Conservation (phyloP, 2,888 invertebrate species). For the Scaptomyza tumidula region DNA sequence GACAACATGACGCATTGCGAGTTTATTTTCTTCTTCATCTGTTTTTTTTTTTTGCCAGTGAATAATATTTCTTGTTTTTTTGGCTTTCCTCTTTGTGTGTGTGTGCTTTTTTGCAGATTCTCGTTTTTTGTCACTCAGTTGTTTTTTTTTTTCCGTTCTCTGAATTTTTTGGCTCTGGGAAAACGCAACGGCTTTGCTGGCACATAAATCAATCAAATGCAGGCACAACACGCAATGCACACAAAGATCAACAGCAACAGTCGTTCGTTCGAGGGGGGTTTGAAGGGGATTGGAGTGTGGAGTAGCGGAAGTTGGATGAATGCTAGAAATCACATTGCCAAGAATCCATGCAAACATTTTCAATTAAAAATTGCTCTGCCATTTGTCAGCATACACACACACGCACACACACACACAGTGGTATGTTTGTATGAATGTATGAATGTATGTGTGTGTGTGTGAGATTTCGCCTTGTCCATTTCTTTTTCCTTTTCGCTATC, state of each 20-base stretch:
- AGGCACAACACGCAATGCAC: constrained; percentile 70
- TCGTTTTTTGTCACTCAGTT: constrained; percentile 6
- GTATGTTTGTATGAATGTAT: not conserved
- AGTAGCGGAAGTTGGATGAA: constrained; percentile 1
- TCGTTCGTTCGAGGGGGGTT: not conserved
- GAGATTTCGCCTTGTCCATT: not conserved
- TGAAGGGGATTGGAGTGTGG: not conserved
- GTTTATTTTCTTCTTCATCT: constrained; percentile 56
- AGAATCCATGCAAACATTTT: constrained; percentile 79
- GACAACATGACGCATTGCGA: constrained; percentile 64
- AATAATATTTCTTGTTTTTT: constrained; percentile 13
- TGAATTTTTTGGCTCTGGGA: constrained; percentile 22
- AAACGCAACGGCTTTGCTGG: constrained; percentile 19
- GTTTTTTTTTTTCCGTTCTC: constrained; percentile 7
- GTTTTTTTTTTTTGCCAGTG: constrained; percentile 18
- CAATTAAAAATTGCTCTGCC: constrained; percentile 77
- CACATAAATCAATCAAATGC: constrained; percentile 76
- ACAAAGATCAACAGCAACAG: constrained; percentile 38
- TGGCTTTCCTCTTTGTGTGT: not conserved
- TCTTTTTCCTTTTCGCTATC: constrained; percentile 7
- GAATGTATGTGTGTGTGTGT: not conserved
- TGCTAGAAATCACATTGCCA: constrained; percentile 63
- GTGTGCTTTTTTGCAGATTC: constrained; percentile 5
- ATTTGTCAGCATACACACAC: constrained; percentile 60
- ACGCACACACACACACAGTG: constrained; percentile 9